phyloP scores from a whole-genome alignment of 2,888 invertebrate species.

The Nemurella pictetii region DNA sequence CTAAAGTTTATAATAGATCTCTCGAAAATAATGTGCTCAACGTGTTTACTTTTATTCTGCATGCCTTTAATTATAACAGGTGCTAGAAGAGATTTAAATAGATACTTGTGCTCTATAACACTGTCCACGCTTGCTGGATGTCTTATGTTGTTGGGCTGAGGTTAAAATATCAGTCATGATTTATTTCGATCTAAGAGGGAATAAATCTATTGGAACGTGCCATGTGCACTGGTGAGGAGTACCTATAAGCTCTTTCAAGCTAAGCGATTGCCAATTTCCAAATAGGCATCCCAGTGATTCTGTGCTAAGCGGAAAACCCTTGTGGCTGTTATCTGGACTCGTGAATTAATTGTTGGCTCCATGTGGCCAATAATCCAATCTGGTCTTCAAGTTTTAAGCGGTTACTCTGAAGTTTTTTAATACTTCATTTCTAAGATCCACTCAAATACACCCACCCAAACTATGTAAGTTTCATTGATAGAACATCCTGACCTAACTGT shows the following conservation, averaged over 20 bases:
- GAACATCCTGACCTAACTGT: background rate
- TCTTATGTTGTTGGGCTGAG: background rate
- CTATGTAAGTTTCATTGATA: background rate
- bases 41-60: background rate
- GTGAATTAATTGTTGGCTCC: background rate
- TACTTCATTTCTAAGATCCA: background rate
- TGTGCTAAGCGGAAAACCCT: background rate
- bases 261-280: background rate
- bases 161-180: background rate
- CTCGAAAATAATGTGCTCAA: too few relatives aligned
- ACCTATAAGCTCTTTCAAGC: background rate
- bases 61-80: background rate
- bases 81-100: background rate
- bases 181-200: background rate
- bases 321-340: background rate
- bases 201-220: background rate
- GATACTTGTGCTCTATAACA: background rate
- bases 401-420: background rate
- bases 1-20: too few relatives aligned
- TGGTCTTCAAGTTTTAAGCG: background rate
- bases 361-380: background rate
- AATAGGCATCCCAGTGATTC: background rate
- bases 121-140: background rate
- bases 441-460: background rate
- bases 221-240: background rate